Evolutionary conservation across 2,797 vertebrate genomes (phyloP), one percentile per base, ranked within the genome.

Genomic region (Bucorvus abyssinicus): DNA sequence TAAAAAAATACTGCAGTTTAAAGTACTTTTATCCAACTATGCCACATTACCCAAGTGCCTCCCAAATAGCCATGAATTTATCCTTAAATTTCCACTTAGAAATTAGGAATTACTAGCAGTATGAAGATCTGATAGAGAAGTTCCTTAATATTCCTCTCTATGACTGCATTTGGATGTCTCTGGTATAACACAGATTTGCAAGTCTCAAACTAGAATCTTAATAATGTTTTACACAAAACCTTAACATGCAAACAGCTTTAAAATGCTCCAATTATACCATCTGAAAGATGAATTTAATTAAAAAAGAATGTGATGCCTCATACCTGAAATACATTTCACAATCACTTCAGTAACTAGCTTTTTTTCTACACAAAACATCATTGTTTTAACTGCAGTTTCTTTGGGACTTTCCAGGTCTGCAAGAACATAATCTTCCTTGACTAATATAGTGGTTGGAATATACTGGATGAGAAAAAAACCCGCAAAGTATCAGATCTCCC

Each of bases 331-430:
- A 85, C 22, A 75, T 57, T 64, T 87, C 55, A 40, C n/a, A 75
- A 73, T 83, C 55, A 55, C 49, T 61, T 68, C 10, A 68, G 55
- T 55, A 93, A 89, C 92, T 85, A 96, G 65, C 15, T 85, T 53
- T 84, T 84, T 57, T 76, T 77, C 76, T 63, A 73, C 38, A 70
- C 36, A 89, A 89, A 94, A 84, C 83, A 87, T 52, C 21, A 30
- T 42, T 69, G 44, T 42, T 92, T 80, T 56, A 59, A 83, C 64
- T 70, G 40, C 20, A 73, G 47, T 14, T 44, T 49, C 14, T 69
- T 67, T 50, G 63, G 85, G 91, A 93, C 83, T 86, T 95, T 79
- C 81, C 82, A 93, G 26, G 42, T 63, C 69, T 92, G 77, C 52
- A 69, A 27, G 52, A 88, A 73, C n/a, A 65, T 86, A 71, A 27